Percentiles rank a stretch among this genome's conserved stretches.
Conservation (phyloP, 2,113 vertebrate genomes). For the Chauna torquata region DNA sequence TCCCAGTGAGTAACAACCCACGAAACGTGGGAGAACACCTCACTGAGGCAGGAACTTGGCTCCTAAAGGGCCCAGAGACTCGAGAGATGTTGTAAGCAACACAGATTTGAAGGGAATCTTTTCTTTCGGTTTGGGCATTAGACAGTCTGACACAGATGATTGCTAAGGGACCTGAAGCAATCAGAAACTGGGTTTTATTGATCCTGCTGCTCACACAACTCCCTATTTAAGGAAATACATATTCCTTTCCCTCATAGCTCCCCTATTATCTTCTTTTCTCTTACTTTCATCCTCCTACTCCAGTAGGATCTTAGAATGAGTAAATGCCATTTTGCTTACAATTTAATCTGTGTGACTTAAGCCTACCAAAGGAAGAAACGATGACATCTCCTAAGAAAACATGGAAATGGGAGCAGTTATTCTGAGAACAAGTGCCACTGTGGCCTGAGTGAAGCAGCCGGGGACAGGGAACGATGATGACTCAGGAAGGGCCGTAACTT, state of each 20-base stretch:
- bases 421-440: background rate
- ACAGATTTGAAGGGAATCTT: background rate
- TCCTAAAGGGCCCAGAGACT: background rate
- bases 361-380: background rate
- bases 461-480: background rate
- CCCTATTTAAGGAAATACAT: background rate
- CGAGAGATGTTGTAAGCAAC: background rate
- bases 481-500: background rate
- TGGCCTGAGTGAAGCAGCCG: rapidly evolving
- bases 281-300: background rate
- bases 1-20: background rate
- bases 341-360: background rate
- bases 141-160: background rate
- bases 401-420: background rate
- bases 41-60: background rate
- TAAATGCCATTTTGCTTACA: background rate
- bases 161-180: background rate
- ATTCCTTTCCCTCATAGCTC: background rate
- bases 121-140: background rate
- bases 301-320: background rate
- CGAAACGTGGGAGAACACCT: background rate
- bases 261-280: background rate
- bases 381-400: background rate
- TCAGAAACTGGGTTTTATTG: background rate
- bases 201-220: background rate